A percentile compares a stretch with the other conserved stretches of the same genome.
phyloP scores from a whole-genome alignment of 2,888 invertebrate genomes.

The Pseudoips prasinana region DNA sequence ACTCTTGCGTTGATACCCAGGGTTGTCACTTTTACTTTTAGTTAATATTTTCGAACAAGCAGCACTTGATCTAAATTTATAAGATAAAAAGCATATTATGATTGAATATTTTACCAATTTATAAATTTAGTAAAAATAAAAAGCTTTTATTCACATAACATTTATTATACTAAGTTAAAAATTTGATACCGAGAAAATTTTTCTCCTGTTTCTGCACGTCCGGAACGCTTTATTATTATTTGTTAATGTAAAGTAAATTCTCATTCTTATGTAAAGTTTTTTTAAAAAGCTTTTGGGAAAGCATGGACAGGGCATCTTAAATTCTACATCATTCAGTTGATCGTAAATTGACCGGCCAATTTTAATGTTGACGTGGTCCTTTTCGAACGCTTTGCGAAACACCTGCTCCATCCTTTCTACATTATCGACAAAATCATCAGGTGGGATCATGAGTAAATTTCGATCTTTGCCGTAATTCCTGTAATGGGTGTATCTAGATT shows the following conservation, averaged over 20 bases:
- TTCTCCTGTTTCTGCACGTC: constrained; percentile 5
- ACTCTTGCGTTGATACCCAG: no score
- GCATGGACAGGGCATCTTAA: constrained; percentile 9
- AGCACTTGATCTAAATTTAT: no score
- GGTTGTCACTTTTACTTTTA: no score
- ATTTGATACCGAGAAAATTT: constrained; percentile 10
- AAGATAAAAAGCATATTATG: no score
- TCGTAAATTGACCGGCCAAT: constrained; percentile 7
- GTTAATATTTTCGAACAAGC: no score
- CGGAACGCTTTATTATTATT: constrained; percentile 13
- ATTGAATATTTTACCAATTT: no score
- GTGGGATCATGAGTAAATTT: constrained; percentile 8
- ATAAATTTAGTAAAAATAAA: no score
- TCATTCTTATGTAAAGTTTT: constrained; percentile 11
- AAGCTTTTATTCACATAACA: no score
- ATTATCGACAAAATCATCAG: constrained; percentile 13
- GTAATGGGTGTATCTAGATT: no score
- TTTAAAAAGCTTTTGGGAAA: constrained; percentile 11
- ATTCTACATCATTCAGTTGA: constrained; percentile 8
- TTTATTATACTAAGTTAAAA: constrained; percentile 1
- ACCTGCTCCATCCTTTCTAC: constrained; percentile 13
- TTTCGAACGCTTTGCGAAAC: constrained; percentile 11
- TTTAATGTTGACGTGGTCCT: constrained; percentile 10
- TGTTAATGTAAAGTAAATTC: constrained; percentile 11
- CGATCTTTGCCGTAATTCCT: constrained; percentile 1